Evolutionary conservation across 2,888 invertebrate genomes (phyloP), one percentile per base, ranked within the genome.

Genomic region (Amphipoea lucens): DNA sequence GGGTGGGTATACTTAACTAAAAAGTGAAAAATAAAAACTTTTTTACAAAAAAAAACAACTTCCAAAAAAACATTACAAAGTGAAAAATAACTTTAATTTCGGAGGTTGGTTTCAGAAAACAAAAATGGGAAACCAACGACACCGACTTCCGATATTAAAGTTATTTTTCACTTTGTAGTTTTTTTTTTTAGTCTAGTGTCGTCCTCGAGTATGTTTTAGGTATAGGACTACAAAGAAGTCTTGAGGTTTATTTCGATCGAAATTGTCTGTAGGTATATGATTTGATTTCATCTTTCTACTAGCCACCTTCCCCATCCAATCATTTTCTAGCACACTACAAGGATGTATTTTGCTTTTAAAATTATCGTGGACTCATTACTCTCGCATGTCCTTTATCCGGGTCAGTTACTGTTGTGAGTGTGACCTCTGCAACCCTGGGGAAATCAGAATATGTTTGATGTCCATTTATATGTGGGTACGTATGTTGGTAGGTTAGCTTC

Each of bases 401-500:
- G 62, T n/a, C 54, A 54, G 29, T 40, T 76, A 54, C 51, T 63
- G 76, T 45, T 54, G 68, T 68, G 67, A 76, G 40, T 54, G 68
- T 68, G 67, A 76, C 68, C 76, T 82, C 17, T 51, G 60, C 20
- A 62, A 14, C 80, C 62, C 68, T 48, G 20, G 68, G 77, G 83
- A 76, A 80, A 83, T 80, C 77, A 63, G 40, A 48, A 36, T 36
- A 36, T 54, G 45, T 76, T 83, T 69, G 54, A 68, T 45, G 29
- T 63, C 45, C 60, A 54, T 62, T 14, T 17, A 23, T 57, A n/a
- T 57, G 57, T 23, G n/a, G 11, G 57, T 23, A 57, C 57, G 57
- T 9, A n/a, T 57, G 57, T 57, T 9, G 57, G 23, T 23, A 23
- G 29, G 65, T 80, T 63, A n/a, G 17, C 12, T 57, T 23, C 57